A percentile compares a stretch with the other conserved stretches of the same genome.
phyloP scores from a whole-genome alignment of 1,140 invertebrate species.

The Drosophila parabipectinata region DNA sequence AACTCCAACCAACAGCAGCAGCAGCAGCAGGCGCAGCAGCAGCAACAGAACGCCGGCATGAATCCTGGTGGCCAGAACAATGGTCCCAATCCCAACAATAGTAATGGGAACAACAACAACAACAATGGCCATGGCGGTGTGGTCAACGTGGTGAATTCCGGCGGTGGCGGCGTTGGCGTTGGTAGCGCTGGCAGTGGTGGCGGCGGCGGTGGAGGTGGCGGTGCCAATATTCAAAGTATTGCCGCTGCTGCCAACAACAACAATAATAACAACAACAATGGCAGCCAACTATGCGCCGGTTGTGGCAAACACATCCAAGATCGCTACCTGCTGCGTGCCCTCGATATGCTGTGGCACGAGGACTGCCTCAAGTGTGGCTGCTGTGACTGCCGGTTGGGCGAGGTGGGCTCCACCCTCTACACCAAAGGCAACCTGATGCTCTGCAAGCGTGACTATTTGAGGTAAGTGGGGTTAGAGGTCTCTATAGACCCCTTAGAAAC shows the following conservation, averaged over 20 bases:
- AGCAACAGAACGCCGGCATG: constrained; percentile 78
- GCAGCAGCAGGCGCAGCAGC: constrained; percentile 55
- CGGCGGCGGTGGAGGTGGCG: constrained; percentile 27
- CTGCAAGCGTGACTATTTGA: constrained; percentile 99
- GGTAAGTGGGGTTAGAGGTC: constrained; percentile 85
- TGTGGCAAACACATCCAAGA: constrained; percentile 95
- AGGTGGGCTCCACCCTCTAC: constrained; percentile 98
- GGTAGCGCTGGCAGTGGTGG: neutral
- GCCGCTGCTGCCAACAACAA: constrained; percentile 72
- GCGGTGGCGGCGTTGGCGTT: constrained; percentile 10
- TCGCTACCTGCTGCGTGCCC: constrained; percentile 92
- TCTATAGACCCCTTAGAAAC: too few relatives aligned
- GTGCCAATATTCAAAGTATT: constrained; percentile 68
- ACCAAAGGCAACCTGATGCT: constrained; percentile 98
- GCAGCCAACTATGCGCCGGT: constrained; percentile 91
- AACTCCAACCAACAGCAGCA: constrained; percentile 74
- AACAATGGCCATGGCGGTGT: constrained; percentile 48
- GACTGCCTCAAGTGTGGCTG: constrained; percentile 99
- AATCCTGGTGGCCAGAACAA: constrained; percentile 82
- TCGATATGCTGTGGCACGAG: constrained; percentile 98
- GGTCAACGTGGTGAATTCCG: constrained; percentile 44
- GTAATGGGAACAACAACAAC: constrained; percentile 77
- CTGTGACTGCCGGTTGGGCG: constrained; percentile 97
- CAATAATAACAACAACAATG: constrained; percentile 85
- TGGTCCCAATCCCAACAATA: constrained; percentile 61